Evolutionary conservation across 2,113 vertebrate genomes (phyloP).

Genomic region (Amblyornis subalaris): DNA sequence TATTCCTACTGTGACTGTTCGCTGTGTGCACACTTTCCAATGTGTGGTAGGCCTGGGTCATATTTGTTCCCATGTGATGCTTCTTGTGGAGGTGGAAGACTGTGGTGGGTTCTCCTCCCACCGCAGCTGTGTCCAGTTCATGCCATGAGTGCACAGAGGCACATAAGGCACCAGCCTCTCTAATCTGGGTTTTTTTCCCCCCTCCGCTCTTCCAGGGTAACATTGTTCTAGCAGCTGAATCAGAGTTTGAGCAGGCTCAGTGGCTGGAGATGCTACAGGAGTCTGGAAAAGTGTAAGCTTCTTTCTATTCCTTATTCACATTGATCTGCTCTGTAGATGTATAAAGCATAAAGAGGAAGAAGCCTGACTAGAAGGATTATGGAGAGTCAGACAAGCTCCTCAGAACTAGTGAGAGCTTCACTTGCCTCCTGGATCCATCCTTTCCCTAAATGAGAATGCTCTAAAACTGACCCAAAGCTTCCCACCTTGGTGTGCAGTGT

Average conservation of each 20-base stretch:
- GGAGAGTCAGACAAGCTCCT: neutral
- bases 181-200: neutral
- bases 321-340: neutral
- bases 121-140: neutral
- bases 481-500: rapidly evolving
- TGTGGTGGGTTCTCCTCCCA: neutral
- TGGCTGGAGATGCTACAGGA: conserved; percentile 97
- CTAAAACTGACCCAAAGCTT: neutral
- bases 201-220: conserved; percentile 77
- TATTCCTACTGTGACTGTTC: neutral
- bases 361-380: neutral
- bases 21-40: neutral
- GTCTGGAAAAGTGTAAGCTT: conserved; percentile 93
- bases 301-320: neutral
- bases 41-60: rapidly evolving
- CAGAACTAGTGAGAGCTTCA: neutral
- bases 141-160: neutral
- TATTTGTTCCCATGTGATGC: rapidly evolving
- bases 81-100: neutral
- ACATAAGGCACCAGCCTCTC: neutral
- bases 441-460: neutral
- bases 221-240: conserved; percentile 89
- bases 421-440: neutral
- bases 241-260: conserved; percentile 87
- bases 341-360: neutral